phyloP scores from a whole-genome alignment of 2,113 vertebrate species.

The Spizaetus ornatus region DNA sequence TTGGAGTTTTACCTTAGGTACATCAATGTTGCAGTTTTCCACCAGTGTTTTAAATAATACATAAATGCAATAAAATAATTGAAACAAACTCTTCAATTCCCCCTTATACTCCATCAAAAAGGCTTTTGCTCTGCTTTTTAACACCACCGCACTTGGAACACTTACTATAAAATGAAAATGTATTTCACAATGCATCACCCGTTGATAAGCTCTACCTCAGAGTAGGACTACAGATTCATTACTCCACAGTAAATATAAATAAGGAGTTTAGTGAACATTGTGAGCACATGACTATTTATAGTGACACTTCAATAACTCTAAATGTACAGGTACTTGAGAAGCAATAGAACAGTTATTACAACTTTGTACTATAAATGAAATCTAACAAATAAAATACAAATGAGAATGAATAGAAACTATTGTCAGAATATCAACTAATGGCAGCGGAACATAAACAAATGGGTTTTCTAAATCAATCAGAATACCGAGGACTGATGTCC shows the following conservation, averaged over 20 bases:
- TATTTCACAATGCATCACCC: neutral
- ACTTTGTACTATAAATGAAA: neutral
- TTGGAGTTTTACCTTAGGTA: neutral
- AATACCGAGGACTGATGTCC: neutral
- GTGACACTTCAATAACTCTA: neutral
- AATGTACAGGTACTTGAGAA: neutral
- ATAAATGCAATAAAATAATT: neutral
- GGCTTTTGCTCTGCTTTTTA: neutral
- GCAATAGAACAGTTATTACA: neutral
- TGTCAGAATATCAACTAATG: neutral
- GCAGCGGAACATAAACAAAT: neutral
- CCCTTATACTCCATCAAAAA: neutral
- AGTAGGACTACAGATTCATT: neutral
- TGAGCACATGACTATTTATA: neutral
- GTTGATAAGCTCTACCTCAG: neutral
- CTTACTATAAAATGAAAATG: neutral
- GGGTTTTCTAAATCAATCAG: conserved; percentile 6
- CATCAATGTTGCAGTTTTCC: neutral
- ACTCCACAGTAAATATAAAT: neutral
- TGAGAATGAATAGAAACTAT: neutral
- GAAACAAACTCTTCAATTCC: neutral
- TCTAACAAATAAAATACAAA: neutral
- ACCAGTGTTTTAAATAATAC: neutral
- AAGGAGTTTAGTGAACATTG: neutral
- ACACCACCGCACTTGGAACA: neutral